Base-by-base conservation (phyloP, 2,797 vertebrate genomes). In the Phoxinus dragarum region DNA sequence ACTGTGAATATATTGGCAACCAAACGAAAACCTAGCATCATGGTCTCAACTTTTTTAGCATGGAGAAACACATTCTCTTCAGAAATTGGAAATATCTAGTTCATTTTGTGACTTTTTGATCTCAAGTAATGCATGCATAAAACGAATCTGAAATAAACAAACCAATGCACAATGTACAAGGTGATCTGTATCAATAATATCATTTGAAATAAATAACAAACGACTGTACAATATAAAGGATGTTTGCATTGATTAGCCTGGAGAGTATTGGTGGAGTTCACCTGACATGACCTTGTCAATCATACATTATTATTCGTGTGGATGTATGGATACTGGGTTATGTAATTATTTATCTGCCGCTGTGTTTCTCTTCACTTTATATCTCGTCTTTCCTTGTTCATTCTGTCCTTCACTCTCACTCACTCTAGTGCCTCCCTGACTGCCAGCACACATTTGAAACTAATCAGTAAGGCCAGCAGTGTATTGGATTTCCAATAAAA, bases 261-360 rank as follows among this genome's bases (percentile, higher is more conserved):
- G 7, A 64, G 38, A 74, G 40, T 11, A 14, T 44, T 73, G 19
- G 11, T n/a, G 69, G 11, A 74, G 27, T n/a, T 82, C 21, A 54
- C 14, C 47, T 27, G 47, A 69, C 8, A 47, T 47, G 31, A 82
- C 38, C 52, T 61, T 64, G 38, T 27, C 42, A 38, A n/a, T 52
- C 40, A 9, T 23, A 56, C 3, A 17, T 54, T 23, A 77, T 77
- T 40, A 59, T 77, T 77, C 7, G 23, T 11, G 21, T 40, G 59
- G 34, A 66, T 49, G 42, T 52, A 73, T 52, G 34, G 71, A 75
- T 59, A 40, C 27, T 4, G 23, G 56, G 81, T 75, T 75, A 67
- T 52, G 59, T 52, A 40, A 75, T 84, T 68, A 67, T 56, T 68
- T 84, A 84, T 84, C n/a, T 42, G 17, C 44, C 16, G 31, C 4